Conservation (phyloP, 2,113 vertebrate species). For the Daubentonia madagascariensis region DNA sequence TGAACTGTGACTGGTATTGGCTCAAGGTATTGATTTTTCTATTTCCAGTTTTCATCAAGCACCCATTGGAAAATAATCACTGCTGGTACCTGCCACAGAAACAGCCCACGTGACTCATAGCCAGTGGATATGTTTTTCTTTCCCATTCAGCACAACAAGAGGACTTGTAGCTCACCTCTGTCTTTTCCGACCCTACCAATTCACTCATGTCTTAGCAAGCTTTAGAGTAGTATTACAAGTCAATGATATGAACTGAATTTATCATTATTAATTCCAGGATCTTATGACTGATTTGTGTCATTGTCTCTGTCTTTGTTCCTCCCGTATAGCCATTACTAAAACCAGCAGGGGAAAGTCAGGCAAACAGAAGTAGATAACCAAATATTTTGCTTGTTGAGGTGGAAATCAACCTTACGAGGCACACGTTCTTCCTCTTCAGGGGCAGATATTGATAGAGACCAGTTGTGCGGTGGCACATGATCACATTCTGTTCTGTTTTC, state of each 20-base stretch:
- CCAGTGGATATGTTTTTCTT: neutral
- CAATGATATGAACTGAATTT: neutral
- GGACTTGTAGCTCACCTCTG: neutral
- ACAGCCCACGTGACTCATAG: neutral
- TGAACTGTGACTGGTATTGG: neutral
- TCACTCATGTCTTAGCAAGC: neutral
- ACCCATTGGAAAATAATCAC: neutral
- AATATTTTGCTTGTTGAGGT: neutral
- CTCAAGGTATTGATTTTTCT: slow-evolving; percentile 18
- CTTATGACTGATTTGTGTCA: neutral
- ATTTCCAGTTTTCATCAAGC: neutral
- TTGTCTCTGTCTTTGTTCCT: neutral
- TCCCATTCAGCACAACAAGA: neutral
- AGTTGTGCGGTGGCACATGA: accelerated
- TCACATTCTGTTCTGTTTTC: neutral
- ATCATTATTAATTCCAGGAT: neutral
- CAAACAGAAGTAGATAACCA: neutral
- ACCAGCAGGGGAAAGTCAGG: neutral
- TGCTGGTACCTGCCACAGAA: neutral
- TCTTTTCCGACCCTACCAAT: neutral
- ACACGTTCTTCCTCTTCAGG: neutral
- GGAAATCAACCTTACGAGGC: neutral
- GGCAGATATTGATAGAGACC: neutral
- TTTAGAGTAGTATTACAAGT: no score
- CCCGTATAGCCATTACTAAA: neutral